phyloP scores from a whole-genome alignment of 2,888 invertebrate genomes.

The Iphiclides podalirius region DNA sequence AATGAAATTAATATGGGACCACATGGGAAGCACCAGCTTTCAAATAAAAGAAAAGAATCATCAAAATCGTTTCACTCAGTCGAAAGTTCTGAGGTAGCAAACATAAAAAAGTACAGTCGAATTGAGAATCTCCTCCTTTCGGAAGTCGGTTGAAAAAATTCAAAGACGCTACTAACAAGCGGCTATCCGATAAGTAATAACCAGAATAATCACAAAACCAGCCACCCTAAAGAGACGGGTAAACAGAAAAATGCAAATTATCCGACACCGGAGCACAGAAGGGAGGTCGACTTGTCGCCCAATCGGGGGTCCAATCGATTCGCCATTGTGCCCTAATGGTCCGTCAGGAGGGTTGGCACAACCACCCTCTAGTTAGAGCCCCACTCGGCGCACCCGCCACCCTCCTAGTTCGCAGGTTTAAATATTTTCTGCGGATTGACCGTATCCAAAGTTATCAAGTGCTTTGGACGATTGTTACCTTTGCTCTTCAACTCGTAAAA shows the following conservation, averaged over 20 bases:
- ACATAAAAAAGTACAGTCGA: too few relatives aligned
- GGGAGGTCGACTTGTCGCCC: constrained; percentile 50
- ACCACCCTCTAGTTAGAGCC: constrained; percentile 46
- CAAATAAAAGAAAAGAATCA: too few relatives aligned
- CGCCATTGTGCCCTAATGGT: constrained; percentile 63
- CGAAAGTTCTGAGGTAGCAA: too few relatives aligned
- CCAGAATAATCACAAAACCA: constrained; percentile 17
- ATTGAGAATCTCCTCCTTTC: too few relatives aligned
- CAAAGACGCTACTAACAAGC: constrained; percentile 18
- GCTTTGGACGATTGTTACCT: constrained; percentile 2
- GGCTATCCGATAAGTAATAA: constrained; percentile 6
- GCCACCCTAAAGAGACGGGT: constrained; percentile 38
- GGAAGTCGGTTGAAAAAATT: too few relatives aligned
- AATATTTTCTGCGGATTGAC: constrained; percentile 22
- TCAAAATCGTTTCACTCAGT: too few relatives aligned
- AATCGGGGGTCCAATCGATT: constrained; percentile 50
- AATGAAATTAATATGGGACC: too few relatives aligned
- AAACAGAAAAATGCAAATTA: constrained; percentile 67
- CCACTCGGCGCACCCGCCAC: constrained; percentile 47
- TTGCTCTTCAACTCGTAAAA: not conserved
- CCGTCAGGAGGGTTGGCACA: constrained; percentile 45
- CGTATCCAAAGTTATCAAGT: constrained; percentile 19
- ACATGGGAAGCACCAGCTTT: too few relatives aligned
- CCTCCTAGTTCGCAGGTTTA: constrained; percentile 31
- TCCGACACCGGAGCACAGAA: constrained; percentile 48